Conservation (phyloP, 2,888 invertebrate species). For the Eilema sororculum region DNA sequence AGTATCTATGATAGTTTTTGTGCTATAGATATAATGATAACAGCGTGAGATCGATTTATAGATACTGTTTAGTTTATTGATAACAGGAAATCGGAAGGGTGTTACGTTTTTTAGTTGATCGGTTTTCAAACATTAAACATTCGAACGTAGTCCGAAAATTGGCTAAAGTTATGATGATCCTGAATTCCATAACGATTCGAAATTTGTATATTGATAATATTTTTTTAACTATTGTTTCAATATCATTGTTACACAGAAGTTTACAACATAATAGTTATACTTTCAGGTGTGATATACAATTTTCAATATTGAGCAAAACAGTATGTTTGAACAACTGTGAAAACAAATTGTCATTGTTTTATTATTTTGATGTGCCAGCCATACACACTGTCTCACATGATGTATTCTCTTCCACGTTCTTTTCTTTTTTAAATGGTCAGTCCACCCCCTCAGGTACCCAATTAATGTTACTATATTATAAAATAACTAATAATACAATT, state of each 20-base stretch:
- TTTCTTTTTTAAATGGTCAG: not conserved
- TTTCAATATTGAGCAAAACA: constrained; percentile 22
- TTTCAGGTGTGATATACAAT: constrained; percentile 16
- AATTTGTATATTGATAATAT: not conserved
- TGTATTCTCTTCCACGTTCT: constrained; percentile 18
- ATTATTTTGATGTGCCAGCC: constrained; percentile 23
- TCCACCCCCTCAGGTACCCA: too few relatives aligned
- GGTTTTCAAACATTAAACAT: not conserved
- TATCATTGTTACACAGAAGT: constrained; percentile 10
- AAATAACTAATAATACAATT: too few relatives aligned
- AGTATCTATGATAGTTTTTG: constrained; percentile 29
- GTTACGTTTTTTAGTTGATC: not conserved
- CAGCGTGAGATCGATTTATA: constrained; percentile 33
- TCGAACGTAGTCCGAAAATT: not conserved
- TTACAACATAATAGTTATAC: not conserved
- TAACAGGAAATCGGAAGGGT: not conserved
- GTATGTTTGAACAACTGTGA: constrained; percentile 32
- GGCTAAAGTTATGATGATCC: constrained; percentile 12
- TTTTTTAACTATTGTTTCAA: not conserved
- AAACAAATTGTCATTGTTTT: constrained; percentile 37
- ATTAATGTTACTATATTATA: too few relatives aligned
- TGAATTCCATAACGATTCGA: not conserved
- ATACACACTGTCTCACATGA: constrained; percentile 9
- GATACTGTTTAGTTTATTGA: constrained; percentile 24
- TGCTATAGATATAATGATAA: constrained; percentile 21